Base-by-base conservation (phyloP, 2,113 vertebrate species). In the Rhagologus leucostigma region DNA sequence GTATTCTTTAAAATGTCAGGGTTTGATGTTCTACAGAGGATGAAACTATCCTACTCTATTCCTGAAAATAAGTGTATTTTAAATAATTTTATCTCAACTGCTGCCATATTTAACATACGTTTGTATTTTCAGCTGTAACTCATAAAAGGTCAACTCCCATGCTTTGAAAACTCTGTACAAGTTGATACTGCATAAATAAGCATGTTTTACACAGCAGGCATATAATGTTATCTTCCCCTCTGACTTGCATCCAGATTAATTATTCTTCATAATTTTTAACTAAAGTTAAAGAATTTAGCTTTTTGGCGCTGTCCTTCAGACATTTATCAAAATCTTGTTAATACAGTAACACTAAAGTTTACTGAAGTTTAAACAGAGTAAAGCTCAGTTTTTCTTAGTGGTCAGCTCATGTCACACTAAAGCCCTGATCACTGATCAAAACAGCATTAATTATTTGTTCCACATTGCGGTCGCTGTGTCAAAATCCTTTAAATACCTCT, bases 381-480 rank as follows among this genome's bases (percentile, higher is more conserved):
- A 91, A 96, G 78, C 89, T 95, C 84, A 55, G 91, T 93, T 97
- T 97, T 97, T 85, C 90, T 94, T 91, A 84, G 64, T 80, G 86
- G 46, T 93, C 91, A 89, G 73, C 92, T 95, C 92, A 78, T 95
- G 94, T 96, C 92, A 92, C 86, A 75, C 94, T 87, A 93, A 96
- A 96, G 84, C 91, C 78, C 86, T 35, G 88, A 96, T 96, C 71
- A 49, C 71, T 70, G 94, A 95, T 97, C 94, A 92, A 97, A 96
- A 92, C 80, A 87, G 85, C 92, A 97, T 98, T 98, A 97, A 97
- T 98, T 97, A 97, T 97, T 97, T 96, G 97, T 97, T 97, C 91
- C 92, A 86, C 50, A 2, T 96, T 93, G 82, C 9, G 78, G 90
- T 97, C 71, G 93, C 91, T 87, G 78, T 90, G 95, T 97, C 92